Percentiles rank a stretch among this genome's conserved stretches.
Evolutionary conservation across 2,888 invertebrate genomes (phyloP).

Genomic region (Mycalesis mineus): DNA sequence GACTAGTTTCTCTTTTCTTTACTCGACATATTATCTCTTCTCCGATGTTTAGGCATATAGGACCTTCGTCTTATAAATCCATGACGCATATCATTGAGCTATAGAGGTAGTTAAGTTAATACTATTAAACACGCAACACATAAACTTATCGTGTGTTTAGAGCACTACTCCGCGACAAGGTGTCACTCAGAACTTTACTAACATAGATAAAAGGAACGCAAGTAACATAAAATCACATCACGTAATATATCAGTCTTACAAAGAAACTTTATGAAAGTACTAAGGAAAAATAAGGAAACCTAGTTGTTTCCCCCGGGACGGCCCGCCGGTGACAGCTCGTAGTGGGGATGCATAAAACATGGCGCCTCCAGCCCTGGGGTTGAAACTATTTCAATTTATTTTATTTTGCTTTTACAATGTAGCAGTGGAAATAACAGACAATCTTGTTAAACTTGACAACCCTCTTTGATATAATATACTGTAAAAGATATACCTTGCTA

Average conservation of each 20-base stretch:
- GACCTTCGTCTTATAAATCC: too few relatives aligned
- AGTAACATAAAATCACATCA: background rate
- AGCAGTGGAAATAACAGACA: background rate
- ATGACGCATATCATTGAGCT: too few relatives aligned
- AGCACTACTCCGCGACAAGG: too few relatives aligned
- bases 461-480: too few relatives aligned
- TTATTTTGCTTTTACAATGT: background rate
- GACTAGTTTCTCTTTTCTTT: too few relatives aligned
- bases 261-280: background rate
- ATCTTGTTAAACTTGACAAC: too few relatives aligned
- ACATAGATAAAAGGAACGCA: background rate
- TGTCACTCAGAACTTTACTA: background rate
- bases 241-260: constrained; percentile 2
- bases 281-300: background rate
- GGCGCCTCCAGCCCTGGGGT: background rate
- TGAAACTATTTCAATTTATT: constrained; percentile 5
- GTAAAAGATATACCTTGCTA: too few relatives aligned
- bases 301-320: background rate
- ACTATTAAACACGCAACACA: too few relatives aligned
- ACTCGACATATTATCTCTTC: too few relatives aligned
- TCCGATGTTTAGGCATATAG: too few relatives aligned
- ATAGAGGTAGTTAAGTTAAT: too few relatives aligned
- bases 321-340: background rate
- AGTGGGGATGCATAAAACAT: constrained; percentile 6
- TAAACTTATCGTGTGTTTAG: too few relatives aligned